Evolutionary conservation across 2,797 vertebrate species (phyloP).

Genomic region (Channa striata): DNA sequence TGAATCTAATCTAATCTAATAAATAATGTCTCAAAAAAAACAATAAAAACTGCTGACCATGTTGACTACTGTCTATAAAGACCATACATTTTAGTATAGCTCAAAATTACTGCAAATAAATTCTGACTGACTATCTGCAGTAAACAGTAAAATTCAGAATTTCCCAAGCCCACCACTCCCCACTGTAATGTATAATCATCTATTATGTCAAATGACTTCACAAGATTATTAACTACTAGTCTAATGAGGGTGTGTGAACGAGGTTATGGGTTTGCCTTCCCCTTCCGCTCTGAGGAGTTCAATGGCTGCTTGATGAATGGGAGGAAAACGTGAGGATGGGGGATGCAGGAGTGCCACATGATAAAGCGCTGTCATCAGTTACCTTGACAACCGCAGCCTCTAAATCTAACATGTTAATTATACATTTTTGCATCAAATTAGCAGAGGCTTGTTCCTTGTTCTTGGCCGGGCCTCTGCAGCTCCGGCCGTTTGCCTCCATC

Average conservation of each 20-base stretch:
- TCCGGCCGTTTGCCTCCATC: slow-evolving; percentile 46
- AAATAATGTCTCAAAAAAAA: too few relatives aligned
- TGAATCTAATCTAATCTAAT: too few relatives aligned
- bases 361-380: slow-evolving; percentile 80
- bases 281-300: slow-evolving; percentile 36
- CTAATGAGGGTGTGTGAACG: slow-evolving; percentile 42
- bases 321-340: slow-evolving; percentile 49
- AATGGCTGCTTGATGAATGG: slow-evolving; percentile 70
- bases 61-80: too few relatives aligned
- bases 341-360: slow-evolving; percentile 60
- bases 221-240: slow-evolving; percentile 26
- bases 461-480: slow-evolving; percentile 44
- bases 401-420: slow-evolving; percentile 74
- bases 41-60: too few relatives aligned
- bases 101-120: background rate
- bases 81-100: too few relatives aligned
- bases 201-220: slow-evolving; percentile 36
- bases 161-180: slow-evolving; percentile 1
- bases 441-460: slow-evolving; percentile 56
- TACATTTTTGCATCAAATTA: slow-evolving; percentile 65
- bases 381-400: slow-evolving; percentile 77
- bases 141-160: background rate
- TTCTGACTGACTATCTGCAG: background rate
- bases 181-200: slow-evolving; percentile 37
- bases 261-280: slow-evolving; percentile 44